Conservation (phyloP, 2,888 invertebrate genomes). For the Dynastes hyllus region DNA sequence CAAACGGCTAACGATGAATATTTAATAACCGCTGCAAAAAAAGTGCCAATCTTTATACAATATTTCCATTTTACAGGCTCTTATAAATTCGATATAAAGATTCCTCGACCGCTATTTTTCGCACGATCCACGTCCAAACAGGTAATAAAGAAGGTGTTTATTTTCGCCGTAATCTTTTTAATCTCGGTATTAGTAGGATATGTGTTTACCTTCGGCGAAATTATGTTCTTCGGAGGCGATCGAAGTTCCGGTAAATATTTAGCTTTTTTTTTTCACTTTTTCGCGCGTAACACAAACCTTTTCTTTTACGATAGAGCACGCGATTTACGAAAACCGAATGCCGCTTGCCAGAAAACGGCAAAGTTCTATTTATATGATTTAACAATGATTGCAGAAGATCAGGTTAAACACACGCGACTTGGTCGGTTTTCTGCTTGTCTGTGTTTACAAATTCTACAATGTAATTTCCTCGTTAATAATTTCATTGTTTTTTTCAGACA, state of each 20-base stretch:
- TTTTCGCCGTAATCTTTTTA: slow-evolving; percentile 10
- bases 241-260: slow-evolving; percentile 32
- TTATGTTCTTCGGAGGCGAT: slow-evolving; percentile 8
- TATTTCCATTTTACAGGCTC: not conserved
- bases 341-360: slow-evolving; percentile 31
- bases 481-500: slow-evolving; percentile 22
- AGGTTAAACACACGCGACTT: slow-evolving; percentile 8
- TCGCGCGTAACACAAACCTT: not conserved
- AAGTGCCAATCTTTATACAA: not conserved
- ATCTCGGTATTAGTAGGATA: not conserved
- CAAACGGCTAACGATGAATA: not conserved
- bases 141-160: slow-evolving; percentile 22
- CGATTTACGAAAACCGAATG: slow-evolving; percentile 25
- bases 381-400: not conserved
- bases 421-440: not conserved
- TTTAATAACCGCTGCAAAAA: slow-evolving; percentile 3
- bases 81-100: slow-evolving; percentile 13
- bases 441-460: slow-evolving; percentile 13
- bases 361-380: slow-evolving; percentile 20
- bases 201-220: slow-evolving; percentile 23
- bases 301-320: slow-evolving; percentile 19
- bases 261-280: slow-evolving; percentile 8
- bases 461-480: slow-evolving; percentile 26
- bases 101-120: not conserved
- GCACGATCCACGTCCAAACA: slow-evolving; percentile 16